Base-by-base conservation (phyloP, 1,140 invertebrate species). In the Drosophila nasuta region DNA sequence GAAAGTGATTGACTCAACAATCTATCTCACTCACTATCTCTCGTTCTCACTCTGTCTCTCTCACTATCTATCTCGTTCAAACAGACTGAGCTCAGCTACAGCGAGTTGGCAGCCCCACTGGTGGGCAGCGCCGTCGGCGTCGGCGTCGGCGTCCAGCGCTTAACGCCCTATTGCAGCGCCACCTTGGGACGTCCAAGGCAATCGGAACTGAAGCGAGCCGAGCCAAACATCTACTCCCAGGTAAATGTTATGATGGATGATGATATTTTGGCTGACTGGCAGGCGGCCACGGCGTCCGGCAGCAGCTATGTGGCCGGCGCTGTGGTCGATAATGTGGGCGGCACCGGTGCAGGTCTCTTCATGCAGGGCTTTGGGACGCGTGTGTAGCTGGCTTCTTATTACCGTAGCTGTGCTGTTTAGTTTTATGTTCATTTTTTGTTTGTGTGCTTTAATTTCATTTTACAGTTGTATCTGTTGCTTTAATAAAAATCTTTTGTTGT, bases 161-260 rank as follows among this genome's bases (percentile, higher is more conserved):
- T 93, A 62, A 89, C 93, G 25, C 93, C 93, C 20, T 93, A 93
- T 65, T 93, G 93, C 77, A 93, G 89, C 75, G 94, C 94, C 81
- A 94, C 94, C 65, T 80, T 94, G 73, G 93, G 93, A 43, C 92
- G 94, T 69, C 92, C 92, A 57, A 87, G 93, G 76, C 82, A 91
- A 76, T 79, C 93, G 75, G 93, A 93, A 57, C 90, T 93, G 70
- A 93, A 94, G 75, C 83, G 92, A 43, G 81, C 86, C 56, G 94
- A 95, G 74, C 94, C 94, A 70, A 94, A 94, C 67, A 94, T 95
- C 82, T 95, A 95, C 91, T 94, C 94, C 73, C 94, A 95, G 92
- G 94, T 95, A 92, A 92, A 89, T 85, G 85, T 89, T 73, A 89
- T 91, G 85, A 89, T 89, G 86, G 85, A 89, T 65, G 85, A 89